Evolutionary conservation across 2,113 vertebrate species (phyloP), one percentile per base, ranked within the genome.

Genomic region (Serinus canaria): DNA sequence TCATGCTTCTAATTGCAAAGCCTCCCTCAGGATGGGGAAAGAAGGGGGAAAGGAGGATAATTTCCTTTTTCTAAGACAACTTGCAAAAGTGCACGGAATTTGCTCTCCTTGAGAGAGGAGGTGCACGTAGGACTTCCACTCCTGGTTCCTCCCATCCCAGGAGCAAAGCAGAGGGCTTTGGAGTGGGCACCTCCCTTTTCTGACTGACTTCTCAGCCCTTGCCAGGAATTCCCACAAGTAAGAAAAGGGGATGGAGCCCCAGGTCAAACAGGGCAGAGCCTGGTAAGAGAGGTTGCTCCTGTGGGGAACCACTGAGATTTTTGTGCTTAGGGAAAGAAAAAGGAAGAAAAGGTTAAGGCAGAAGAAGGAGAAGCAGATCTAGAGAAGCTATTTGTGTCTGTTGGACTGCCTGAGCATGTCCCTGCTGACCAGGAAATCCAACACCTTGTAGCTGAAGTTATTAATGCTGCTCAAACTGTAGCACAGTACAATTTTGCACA

Each of bases 1-100:
- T 86, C 44, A 4, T 72, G 46, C 53, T 95, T 95, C 95, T 49
- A 88, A 95, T 80, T 75, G 70, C 83, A 85, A 87, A 92, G 14
- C 15, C 23, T 64, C 43, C 50, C 41, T 82, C 60, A 53, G 7
- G 30, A 50, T 44, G 22, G 2, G 13, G 13, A 9, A 50, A 63
- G 46, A 58, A 35, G n/a, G 28, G 14, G 41, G 55, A 87, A 82
- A 90, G 22, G 5, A 69, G 27, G 19, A 66, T 90, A 39, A 70
- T 86, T 94, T 77, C 66, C 7, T 64, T 77, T 86, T 85, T 60
- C 60, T 74, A 23, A 63, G 49, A 25, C 52, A 75, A 53, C 1
- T 1, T 39, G 27, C 49, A 35, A 52, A 75, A 86, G 25, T 58
- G 74, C 47, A 41, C 0, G 0, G 33, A 52, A 35, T 14, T 49